Conservation (phyloP, 2,797 vertebrate species). For the Cetoscarus ocellatus region DNA sequence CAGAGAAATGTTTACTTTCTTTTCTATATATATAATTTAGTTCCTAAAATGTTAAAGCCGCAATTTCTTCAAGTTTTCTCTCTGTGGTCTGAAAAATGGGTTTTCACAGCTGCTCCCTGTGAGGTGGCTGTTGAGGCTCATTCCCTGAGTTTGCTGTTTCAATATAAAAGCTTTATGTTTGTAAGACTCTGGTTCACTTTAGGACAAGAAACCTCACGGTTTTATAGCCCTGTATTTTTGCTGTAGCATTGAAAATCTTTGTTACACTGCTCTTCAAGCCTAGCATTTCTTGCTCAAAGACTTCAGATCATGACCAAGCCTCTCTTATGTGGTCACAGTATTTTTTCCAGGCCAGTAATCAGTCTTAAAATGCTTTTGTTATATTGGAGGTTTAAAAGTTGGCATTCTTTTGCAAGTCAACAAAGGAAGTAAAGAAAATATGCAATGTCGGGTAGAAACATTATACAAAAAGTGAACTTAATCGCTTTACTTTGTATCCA, state of each 20-base stretch:
- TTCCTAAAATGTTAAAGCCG: background rate
- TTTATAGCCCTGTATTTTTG: background rate
- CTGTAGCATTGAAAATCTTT: background rate
- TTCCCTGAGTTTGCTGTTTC: background rate
- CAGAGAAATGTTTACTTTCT: background rate
- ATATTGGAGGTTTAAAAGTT: too few species aligned
- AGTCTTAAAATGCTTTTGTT: too few species aligned
- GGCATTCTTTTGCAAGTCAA: too few species aligned
- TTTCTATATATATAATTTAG: background rate
- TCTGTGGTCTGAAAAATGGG: background rate
- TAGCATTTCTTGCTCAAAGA: background rate
- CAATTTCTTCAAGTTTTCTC: background rate
- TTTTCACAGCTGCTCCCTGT: conserved; percentile 7
- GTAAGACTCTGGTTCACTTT: conserved; percentile 7
- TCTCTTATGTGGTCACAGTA: too few species aligned
- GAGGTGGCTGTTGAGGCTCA: conserved; percentile 10
- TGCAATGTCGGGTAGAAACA: too few species aligned
- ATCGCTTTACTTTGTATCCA: too few species aligned
- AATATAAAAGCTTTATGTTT: conserved; percentile 14
- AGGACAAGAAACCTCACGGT: conserved; percentile 1
- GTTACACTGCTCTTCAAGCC: background rate
- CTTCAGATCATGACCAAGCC: too few species aligned
- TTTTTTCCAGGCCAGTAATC: too few species aligned
- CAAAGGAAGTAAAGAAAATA: too few species aligned
- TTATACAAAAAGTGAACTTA: too few species aligned